Evolutionary conservation across 2,888 invertebrate species (phyloP).

Genomic region (Reticulitermes lucifugus): DNA sequence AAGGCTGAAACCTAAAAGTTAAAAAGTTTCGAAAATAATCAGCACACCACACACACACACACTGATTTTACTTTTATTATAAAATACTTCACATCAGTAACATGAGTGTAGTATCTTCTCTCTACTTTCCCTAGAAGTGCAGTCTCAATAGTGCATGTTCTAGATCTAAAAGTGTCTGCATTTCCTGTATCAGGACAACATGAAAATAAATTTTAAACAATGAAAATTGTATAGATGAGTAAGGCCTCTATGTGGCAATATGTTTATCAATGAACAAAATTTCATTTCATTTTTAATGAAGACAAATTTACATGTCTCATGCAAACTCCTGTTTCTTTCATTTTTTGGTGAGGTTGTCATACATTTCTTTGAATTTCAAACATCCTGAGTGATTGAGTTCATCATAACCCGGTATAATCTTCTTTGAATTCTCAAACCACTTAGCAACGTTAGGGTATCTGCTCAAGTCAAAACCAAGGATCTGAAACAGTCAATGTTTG

Average conservation of each 20-base stretch:
- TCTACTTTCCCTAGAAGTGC: too few species aligned
- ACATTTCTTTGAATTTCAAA: conserved; percentile 50
- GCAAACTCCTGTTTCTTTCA: conserved; percentile 22
- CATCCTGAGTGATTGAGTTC: conserved; percentile 56
- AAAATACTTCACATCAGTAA: neutral
- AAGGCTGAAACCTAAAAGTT: too few species aligned
- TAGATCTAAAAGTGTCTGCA: neutral
- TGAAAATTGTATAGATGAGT: neutral
- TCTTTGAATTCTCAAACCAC: conserved; percentile 72
- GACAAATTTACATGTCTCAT: neutral
- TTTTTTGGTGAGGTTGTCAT: conserved; percentile 45
- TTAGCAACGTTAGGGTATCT: conserved; percentile 76
- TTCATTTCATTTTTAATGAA: neutral
- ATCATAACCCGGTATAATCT: conserved; percentile 71
- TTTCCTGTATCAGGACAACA: neutral
- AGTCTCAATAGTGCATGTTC: neutral
- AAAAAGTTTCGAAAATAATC: too few species aligned
- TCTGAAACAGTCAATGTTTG: conserved; percentile 55
- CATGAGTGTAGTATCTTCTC: neutral
- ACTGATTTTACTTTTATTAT: neutral
- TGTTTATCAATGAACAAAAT: neutral
- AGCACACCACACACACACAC: too few species aligned
- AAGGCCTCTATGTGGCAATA: neutral
- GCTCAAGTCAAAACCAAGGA: conserved; percentile 72
- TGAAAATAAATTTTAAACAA: neutral